Evolutionary conservation across 30 jellyfish, hydroid and myxozoan genomes (phyloP), one percentile per base, ranked within the genome.

Genomic region (Mastigias papua): DNA sequence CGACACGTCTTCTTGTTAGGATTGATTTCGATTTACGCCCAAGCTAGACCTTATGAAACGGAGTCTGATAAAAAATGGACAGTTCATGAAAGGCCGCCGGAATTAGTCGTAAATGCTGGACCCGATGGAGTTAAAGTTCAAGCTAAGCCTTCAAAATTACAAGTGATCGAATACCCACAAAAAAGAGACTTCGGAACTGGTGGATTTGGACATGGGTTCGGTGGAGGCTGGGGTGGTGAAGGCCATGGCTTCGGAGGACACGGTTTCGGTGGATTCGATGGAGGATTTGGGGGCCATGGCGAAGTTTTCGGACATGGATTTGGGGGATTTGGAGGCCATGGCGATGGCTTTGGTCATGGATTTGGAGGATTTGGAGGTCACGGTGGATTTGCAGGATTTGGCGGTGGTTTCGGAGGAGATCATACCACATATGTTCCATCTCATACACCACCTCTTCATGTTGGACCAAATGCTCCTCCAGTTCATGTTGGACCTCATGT

Each of bases 401-500:
- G 74, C 20, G 88, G 82, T 61, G 97, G 96, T 0, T 83, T 50
- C 32, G 96, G 90, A 25, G 97, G 91, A n/a, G 98, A 92, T 35
- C 98, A 92, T 61, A 92, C 98, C 42, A 92, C 98, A n/a, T 92
- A 92, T 71, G 98, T 92, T 27, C 98, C 98, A 62, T 92, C 98
- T 29, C 98, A 92, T 61, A 75, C 98, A 32, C 97, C 98, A 13
- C 98, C 98, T n/a, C 96, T 92, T 48, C 98, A 92, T 69, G 98
- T 92, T 80, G 98, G 98, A 28, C 98, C 98, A 80, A 92, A 92
- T 82, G 98, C 98, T 32, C 98, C 98, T 25, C 98, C 98, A 87
- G 91, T 92, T 81, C 98, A 92, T 61, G 98, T 92, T 60, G 98
- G 98, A 21, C 98, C 98, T 62, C 98, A 92, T 34, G 98, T 92